Percentiles rank a stretch among this genome's conserved stretches.
Evolutionary conservation across 1,140 invertebrate species (phyloP).

Genomic region (Danaus melanippus): DNA sequence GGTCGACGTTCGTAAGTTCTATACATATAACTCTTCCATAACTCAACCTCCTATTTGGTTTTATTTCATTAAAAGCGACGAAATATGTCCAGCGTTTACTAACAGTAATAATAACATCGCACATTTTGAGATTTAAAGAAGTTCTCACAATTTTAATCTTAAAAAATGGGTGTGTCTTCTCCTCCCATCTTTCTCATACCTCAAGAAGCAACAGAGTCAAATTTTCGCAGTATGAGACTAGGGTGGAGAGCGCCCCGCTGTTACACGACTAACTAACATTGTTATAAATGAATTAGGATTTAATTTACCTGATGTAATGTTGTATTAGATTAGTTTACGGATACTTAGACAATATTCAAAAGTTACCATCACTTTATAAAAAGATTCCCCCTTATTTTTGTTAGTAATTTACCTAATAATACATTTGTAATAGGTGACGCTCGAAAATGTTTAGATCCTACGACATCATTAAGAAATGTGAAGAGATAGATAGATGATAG

Average conservation of each 20-base stretch:
- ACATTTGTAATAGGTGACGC: too few species aligned
- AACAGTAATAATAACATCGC: too few species aligned
- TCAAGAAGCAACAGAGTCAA: conserved; percentile 7
- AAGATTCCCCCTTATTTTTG: not conserved
- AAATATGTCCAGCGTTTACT: too few species aligned
- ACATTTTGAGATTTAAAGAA: too few species aligned
- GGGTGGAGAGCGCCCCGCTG: conserved; percentile 30
- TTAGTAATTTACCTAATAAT: not conserved
- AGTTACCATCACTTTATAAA: not conserved
- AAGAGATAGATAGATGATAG: too few species aligned
- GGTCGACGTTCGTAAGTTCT: too few species aligned
- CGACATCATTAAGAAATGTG: too few species aligned
- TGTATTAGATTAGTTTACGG: not conserved
- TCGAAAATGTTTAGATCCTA: too few species aligned
- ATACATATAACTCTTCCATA: too few species aligned
- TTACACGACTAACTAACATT: conserved; percentile 27
- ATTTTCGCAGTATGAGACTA: conserved; percentile 8
- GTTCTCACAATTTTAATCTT: conserved; percentile 13
- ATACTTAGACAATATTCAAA: conserved; percentile 1
- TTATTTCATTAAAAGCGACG: too few species aligned
- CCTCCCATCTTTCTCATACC: conserved; percentile 44
- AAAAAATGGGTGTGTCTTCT: conserved; percentile 19
- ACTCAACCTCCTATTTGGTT: too few species aligned
- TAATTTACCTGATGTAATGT: conserved; percentile 33
- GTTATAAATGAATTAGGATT: conserved; percentile 40